Evolutionary conservation across 2,888 invertebrate genomes (phyloP), one percentile per base, ranked within the genome.

Genomic region (Drosophila mettleri): DNA sequence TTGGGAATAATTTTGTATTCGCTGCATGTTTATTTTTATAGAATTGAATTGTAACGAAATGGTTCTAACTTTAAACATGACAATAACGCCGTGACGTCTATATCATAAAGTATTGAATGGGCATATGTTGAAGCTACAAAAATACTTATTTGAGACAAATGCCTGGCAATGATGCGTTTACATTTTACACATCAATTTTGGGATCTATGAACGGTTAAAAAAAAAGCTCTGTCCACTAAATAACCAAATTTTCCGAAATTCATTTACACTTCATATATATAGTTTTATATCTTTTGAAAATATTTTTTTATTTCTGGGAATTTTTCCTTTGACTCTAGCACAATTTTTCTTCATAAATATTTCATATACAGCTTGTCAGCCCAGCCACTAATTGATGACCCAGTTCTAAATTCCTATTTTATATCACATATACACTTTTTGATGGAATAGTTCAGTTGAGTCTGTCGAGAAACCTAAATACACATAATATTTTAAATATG

Each of bases 351-450:
- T 27, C 48, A 41, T 31, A 61, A 24, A 43, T 62, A 29, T 12
- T 52, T 52, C 8, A 36, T 27, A 39, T 48, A 10, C 38, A 22
- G 27, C 31, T 33, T 43, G 31, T 14, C 41, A 22, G 9, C 6
- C 14, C 41, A 52, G 22, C n/a, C 62, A 53, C 59, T 69, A 57
- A 75, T 55, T 70, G 46, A 45, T 80, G 83, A 80, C 79, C 80
- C 48, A 80, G 51, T 75, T 74, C 41, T 8, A 36, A 29, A 34
- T 18, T 31, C 51, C 34, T 9, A 41, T 51, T 9, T 20, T 9
- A 31, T 18, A 31, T 2, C n/a, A 33, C 12, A 20, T 10, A 46
- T 46, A 49, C 22, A 22, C 3, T 34, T 39, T 33, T 22, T 24
- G 29, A 36, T 45, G 46, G 20, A 46, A 52, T 48, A 60, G 43